Evolutionary conservation across 2,797 vertebrate species (phyloP), one percentile per base, ranked within the genome.

Genomic region (Falco peregrinus): DNA sequence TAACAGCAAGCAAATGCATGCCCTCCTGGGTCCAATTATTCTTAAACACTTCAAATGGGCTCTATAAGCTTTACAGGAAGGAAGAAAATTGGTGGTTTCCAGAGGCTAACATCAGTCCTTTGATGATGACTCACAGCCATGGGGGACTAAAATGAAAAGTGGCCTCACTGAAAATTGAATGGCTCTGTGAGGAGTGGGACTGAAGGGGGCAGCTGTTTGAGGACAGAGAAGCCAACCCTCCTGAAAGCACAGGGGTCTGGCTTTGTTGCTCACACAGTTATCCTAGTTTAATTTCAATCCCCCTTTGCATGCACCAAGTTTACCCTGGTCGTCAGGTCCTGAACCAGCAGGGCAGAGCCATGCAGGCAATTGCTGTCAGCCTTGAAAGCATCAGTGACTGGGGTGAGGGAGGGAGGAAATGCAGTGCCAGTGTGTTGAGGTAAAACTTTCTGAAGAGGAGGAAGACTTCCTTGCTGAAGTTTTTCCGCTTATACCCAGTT

Each of bases 11-110:
- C 8, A 79, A 89, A 77, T 6, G 28, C 10, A 35, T 75, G 45
- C 20, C 84, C 41, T 92, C 15, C 9, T 11, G 28, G 69, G 21
- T 15, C 31, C 45, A 20, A n/a, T 77, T 53, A 77, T 59, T 75
- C 61, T 61, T 76, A 33, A 64, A 64, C 84, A 84, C 54, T 93
- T 94, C 13, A 1, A 45, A 28, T 45, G 26, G 63, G 53, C 37
- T 77, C 29, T 83, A 54, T 85, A 41, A 10, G 3, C 17, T 5
- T 71, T 63, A 50, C 31, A 63, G 64, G 71, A 91, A 94, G 56
- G 63, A 85, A 75, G 68, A 90, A 85, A 41, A 77, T 28, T 16
- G 35, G 33, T 92, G 73, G 48, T 84, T 94, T 96, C 84, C 77
- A 86, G 64, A 91, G 77, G 45, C 75, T 75, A 77, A 87, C 83